These are phyloP conservation scores for Hyperopisus bebe DNA, from an alignment of 2,113 vertebrate genomes.

Conservation along the genomic window DNA sequence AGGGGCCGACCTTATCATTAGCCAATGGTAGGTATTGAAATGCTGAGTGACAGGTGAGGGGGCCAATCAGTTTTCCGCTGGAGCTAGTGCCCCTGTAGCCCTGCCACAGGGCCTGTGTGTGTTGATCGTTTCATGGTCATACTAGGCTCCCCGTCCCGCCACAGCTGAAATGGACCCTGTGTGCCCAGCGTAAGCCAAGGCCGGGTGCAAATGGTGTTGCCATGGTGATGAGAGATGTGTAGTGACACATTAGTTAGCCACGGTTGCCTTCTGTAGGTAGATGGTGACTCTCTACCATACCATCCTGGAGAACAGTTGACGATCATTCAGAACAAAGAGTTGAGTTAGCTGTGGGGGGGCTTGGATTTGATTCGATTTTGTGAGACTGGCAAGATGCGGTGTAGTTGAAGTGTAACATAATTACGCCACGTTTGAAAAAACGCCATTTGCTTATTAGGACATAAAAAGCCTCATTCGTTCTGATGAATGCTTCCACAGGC, in stretches of 20 bases:
- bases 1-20: background rate
- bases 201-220: background rate
- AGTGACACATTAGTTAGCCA: background rate
- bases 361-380: background rate
- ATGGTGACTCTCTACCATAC: background rate
- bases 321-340: background rate
- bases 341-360: background rate
- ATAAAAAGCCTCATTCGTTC: background rate
- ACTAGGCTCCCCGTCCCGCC: background rate
- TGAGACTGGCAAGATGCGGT: background rate
- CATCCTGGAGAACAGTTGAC: background rate
- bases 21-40: background rate
- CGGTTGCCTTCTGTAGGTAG: background rate
- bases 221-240: background rate
- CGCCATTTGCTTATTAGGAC: background rate
- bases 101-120: background rate
- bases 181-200: background rate
- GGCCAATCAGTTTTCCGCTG: background rate
- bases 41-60: background rate
- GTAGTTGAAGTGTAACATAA: background rate
- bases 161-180: background rate
- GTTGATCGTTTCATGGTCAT: background rate
- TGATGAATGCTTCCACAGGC: background rate
- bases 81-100: background rate
- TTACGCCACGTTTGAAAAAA: background rate